phyloP scores from a whole-genome alignment of 30 jellyfish, hydroid and myxozoan genomes.

The Turritopsis dohrnii region DNA sequence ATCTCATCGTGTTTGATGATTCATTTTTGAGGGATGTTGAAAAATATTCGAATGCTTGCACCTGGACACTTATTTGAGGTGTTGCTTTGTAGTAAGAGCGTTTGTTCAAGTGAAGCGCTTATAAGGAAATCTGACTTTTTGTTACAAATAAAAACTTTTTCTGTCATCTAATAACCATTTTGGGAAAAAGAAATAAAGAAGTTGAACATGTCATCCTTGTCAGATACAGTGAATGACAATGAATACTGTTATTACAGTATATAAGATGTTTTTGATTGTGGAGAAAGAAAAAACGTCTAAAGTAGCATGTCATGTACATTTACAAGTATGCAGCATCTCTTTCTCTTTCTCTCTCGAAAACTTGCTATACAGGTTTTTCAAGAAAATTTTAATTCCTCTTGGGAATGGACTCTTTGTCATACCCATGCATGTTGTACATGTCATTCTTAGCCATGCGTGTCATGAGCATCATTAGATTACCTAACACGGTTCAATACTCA shows the following conservation, averaged over 20 bases:
- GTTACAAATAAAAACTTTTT: not conserved
- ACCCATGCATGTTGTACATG: not conserved
- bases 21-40: too few species aligned
- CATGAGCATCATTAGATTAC: not conserved
- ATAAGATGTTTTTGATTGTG: too few species aligned
- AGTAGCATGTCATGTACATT: too few species aligned
- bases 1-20: too few species aligned
- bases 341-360: too few species aligned
- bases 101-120: not conserved
- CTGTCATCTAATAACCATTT: not conserved
- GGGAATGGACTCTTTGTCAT: too few species aligned
- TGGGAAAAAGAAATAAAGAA: not conserved
- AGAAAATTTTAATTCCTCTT: too few species aligned
- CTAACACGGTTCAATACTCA: not conserved
- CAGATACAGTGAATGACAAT: not conserved
- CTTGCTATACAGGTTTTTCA: too few species aligned
- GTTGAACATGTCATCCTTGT: not conserved
- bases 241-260: not conserved
- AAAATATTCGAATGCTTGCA: too few species aligned
- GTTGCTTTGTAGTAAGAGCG: not conserved
- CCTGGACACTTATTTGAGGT: not conserved
- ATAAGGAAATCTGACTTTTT: not conserved
- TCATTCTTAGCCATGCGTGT: not conserved
- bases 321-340: too few species aligned
- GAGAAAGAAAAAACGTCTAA: too few species aligned